phyloP scores from a whole-genome alignment of 1,140 invertebrate species.

The Anadara kagoshimensis region DNA sequence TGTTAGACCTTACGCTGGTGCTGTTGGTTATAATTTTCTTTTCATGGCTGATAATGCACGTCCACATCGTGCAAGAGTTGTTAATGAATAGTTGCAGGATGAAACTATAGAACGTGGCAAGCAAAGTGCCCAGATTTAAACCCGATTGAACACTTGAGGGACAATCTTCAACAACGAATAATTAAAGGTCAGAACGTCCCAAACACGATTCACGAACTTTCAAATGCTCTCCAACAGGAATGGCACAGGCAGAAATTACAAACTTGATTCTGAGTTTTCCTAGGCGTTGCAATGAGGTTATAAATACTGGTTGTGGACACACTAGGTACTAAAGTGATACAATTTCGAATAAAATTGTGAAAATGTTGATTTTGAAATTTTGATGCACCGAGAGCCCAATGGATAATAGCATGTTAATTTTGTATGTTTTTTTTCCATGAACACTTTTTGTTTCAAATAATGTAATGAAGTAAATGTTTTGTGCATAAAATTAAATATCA shows the following conservation, averaged over 20 bases:
- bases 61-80: constrained; percentile 1
- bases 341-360: too few species aligned
- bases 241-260: not conserved
- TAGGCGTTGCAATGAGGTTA: not conserved
- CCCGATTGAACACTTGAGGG: constrained; percentile 27
- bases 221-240: not conserved
- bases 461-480: too few species aligned
- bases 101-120: constrained; percentile 23
- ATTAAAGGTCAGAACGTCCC: not conserved
- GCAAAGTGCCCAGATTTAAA: constrained; percentile 19
- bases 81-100: constrained; percentile 1
- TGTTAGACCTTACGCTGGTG: constrained; percentile 1
- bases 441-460: too few species aligned
- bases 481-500: too few species aligned
- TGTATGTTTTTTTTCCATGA: too few species aligned
- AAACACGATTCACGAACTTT: constrained; percentile 2
- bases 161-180: constrained; percentile 10
- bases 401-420: too few species aligned
- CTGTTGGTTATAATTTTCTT: not conserved
- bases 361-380: too few species aligned
- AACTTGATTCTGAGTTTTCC: not conserved
- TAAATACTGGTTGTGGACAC: too few species aligned
- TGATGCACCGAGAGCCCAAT: too few species aligned
- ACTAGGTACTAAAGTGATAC: too few species aligned
- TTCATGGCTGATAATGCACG: constrained; percentile 22